These are phyloP conservation scores for Tetranychus piercei DNA, from an alignment of 2,888 invertebrate species.

Conservation along the genomic window DNA sequence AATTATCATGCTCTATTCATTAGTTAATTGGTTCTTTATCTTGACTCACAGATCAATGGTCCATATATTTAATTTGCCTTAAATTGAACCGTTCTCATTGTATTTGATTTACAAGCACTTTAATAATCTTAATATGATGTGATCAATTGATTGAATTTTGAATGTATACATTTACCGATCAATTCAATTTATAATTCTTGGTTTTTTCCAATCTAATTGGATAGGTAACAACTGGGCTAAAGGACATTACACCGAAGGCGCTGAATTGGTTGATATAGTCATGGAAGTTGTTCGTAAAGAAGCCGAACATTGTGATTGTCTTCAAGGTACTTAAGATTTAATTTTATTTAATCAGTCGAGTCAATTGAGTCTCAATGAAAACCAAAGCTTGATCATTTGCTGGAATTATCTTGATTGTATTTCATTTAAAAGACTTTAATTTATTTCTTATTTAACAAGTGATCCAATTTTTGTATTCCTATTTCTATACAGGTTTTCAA, in stretches of 20 bases:
- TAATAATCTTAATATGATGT: too few relatives aligned
- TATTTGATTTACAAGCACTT: too few relatives aligned
- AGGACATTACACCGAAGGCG: slow-evolving; percentile 41
- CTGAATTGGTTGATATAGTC: slow-evolving; percentile 38
- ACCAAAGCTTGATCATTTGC: too few relatives aligned
- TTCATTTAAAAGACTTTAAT: neutral
- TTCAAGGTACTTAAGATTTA: slow-evolving; percentile 31
- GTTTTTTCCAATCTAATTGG: neutral
- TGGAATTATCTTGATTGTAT: neutral
- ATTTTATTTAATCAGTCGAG: too few relatives aligned
- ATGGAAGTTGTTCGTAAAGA: slow-evolving; percentile 38
- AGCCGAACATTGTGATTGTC: slow-evolving; percentile 37
- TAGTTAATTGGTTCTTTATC: neutral
- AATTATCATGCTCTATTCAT: neutral
- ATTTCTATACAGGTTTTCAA: slow-evolving; percentile 30
- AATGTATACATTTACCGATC: too few relatives aligned
- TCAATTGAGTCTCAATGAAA: too few relatives aligned
- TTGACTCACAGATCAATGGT: neutral
- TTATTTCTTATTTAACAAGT: neutral
- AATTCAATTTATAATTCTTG: neutral
- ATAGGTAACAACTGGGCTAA: slow-evolving; percentile 40
- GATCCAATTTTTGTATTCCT: neutral
- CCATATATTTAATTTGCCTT: too few relatives aligned
- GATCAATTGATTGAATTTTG: too few relatives aligned
- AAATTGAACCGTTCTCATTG: too few relatives aligned